These are phyloP conservation scores for Acromyrmex heyeri DNA, from an alignment of 1,140 invertebrate species.

Conservation along the genomic window DNA sequence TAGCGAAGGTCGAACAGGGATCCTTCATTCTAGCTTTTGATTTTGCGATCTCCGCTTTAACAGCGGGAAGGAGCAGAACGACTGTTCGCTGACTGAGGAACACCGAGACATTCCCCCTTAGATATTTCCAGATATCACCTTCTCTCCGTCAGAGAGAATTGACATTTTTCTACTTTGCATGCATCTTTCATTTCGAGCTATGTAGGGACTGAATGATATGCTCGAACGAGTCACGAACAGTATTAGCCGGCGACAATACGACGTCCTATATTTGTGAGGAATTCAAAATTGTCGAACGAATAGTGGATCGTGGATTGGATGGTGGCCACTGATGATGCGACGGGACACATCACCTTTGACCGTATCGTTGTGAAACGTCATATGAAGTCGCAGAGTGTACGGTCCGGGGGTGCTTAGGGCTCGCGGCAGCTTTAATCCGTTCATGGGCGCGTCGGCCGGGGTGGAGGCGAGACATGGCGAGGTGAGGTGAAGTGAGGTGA, in stretches of 20 bases:
- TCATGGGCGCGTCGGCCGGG: conserved; percentile 72
- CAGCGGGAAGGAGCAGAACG: neutral
- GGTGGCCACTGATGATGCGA: conserved; percentile 1
- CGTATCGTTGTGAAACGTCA: conserved; percentile 50
- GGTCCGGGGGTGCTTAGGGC: conserved; percentile 60
- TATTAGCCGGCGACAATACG: neutral
- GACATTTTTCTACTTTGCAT: neutral
- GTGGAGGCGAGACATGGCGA: conserved; percentile 71
- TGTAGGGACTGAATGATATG: neutral
- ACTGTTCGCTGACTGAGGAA: neutral
- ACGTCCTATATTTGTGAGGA: neutral
- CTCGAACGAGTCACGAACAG: conserved; percentile 6
- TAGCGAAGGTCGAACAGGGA: conserved; percentile 25
- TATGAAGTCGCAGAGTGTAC: conserved; percentile 3
- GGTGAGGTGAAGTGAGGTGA: conserved; percentile 40
- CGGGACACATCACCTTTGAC: conserved; percentile 39
- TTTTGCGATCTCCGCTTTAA: conserved; percentile 30
- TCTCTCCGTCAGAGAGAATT: neutral
- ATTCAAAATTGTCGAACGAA: neutral
- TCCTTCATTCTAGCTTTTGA: neutral
- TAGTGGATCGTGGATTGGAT: conserved; percentile 15
- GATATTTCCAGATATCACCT: neutral
- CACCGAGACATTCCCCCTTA: neutral
- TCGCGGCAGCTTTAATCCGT: conserved; percentile 69
- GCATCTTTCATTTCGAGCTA: neutral